Conservation (phyloP, 2,797 vertebrate genomes). For the Chiloscyllium punctatum region DNA sequence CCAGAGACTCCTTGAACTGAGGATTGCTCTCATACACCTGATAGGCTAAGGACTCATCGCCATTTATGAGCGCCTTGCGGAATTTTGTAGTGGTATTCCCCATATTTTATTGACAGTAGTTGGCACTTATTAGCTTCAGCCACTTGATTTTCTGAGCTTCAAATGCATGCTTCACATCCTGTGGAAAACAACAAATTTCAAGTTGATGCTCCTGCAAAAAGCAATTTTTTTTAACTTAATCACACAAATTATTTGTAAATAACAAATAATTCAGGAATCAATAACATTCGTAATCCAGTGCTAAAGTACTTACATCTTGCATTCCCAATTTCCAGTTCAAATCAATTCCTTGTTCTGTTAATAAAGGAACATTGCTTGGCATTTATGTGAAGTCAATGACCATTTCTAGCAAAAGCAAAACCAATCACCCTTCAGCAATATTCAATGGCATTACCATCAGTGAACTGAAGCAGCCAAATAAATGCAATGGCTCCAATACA, state of each 20-base stretch:
- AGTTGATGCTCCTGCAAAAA: slow-evolving; percentile 40
- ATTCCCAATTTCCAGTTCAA: neutral
- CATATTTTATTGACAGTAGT: slow-evolving; percentile 65
- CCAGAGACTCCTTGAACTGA: slow-evolving; percentile 92
- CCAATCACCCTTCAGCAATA: too few relatives aligned
- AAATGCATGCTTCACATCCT: slow-evolving; percentile 68
- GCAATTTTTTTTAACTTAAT: neutral
- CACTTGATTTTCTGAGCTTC: slow-evolving; percentile 51
- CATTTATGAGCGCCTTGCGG: slow-evolving; percentile 92
- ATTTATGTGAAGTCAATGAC: too few relatives aligned
- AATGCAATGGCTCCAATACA: too few relatives aligned
- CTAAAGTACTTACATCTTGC: neutral
- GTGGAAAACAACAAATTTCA: slow-evolving; percentile 48
- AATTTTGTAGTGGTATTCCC: slow-evolving; percentile 98
- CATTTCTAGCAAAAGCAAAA: too few relatives aligned
- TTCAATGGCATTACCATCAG: too few relatives aligned
- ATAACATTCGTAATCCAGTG: neutral
- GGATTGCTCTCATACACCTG: slow-evolving; percentile 94
- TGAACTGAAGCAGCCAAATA: too few relatives aligned
- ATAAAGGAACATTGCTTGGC: neutral
- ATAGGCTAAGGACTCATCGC: slow-evolving; percentile 88
- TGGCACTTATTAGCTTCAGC: slow-evolving; percentile 58
- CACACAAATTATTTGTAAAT: neutral
- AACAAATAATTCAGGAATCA: neutral
- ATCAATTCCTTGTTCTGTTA: neutral